Conservation (phyloP, 1,140 invertebrate species). For the Ectropis grisescens region DNA sequence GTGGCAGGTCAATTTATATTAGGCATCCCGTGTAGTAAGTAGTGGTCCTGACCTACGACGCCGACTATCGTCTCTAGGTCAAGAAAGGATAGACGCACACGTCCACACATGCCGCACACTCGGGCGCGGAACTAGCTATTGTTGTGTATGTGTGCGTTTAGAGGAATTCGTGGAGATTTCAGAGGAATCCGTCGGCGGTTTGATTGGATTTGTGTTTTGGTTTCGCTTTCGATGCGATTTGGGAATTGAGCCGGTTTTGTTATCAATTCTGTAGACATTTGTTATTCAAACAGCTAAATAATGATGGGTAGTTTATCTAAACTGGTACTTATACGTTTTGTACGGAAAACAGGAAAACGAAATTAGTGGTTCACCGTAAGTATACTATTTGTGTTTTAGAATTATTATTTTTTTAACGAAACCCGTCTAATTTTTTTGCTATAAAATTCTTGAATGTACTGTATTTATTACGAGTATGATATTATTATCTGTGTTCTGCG, state of each 20-base stretch:
- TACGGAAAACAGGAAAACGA: too few relatives aligned
- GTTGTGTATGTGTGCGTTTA: neutral
- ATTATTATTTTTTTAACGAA: too few relatives aligned
- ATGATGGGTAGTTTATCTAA: too few relatives aligned
- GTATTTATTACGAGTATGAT: too few relatives aligned
- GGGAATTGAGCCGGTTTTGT: neutral
- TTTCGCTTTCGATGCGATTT: neutral
- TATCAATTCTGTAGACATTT: neutral
- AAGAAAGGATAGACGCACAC: constrained; percentile 64
- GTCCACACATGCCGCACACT: constrained; percentile 8
- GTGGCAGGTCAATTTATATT: constrained; percentile 4
- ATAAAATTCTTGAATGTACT: too few relatives aligned
- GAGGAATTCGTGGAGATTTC: neutral
- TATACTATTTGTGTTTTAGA: too few relatives aligned
- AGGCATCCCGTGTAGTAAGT: constrained; percentile 39
- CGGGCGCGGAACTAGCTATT: neutral
- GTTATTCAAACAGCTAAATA: too few relatives aligned
- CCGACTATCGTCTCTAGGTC: constrained; percentile 54
- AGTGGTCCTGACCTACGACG: constrained; percentile 63
- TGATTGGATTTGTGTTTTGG: neutral
- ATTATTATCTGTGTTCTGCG: too few relatives aligned
- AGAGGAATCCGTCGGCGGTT: neutral
- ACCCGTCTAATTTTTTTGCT: too few relatives aligned
- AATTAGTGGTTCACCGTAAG: too few relatives aligned
- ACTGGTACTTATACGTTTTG: too few relatives aligned